These are phyloP conservation scores for Cryptus viduatorius DNA, from an alignment of 2,888 invertebrate species.

Conservation along the genomic window DNA sequence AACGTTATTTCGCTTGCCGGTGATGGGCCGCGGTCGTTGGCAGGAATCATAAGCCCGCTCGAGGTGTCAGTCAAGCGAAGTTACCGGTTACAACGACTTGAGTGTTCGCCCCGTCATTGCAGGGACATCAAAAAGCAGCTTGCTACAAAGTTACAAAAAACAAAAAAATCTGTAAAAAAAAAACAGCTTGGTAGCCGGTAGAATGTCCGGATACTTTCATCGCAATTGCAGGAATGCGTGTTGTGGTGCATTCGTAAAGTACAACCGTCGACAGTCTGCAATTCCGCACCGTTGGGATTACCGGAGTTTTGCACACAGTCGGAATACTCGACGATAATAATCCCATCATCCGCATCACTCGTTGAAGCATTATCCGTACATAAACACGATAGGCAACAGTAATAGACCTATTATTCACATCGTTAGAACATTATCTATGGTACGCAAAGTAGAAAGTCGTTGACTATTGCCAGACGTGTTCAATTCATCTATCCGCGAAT, in stretches of 20 bases:
- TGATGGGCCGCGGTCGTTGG: slow-evolving; percentile 55
- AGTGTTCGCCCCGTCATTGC: slow-evolving; percentile 6
- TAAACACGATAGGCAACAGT: slow-evolving; percentile 2
- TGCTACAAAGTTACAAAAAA: not conserved
- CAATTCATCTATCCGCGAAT: too few species aligned
- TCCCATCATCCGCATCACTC: slow-evolving; percentile 9
- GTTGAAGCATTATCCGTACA: slow-evolving; percentile 7
- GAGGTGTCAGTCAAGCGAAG: slow-evolving; percentile 61
- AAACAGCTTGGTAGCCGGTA: not conserved
- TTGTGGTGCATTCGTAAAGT: slow-evolving; percentile 16
- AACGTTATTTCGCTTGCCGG: slow-evolving; percentile 35
- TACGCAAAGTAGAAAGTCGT: not conserved
- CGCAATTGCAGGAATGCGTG: slow-evolving; percentile 23
- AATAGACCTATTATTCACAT: slow-evolving; percentile 11
- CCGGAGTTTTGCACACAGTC: not conserved
- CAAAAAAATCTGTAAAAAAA: not conserved
- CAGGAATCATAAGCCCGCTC: slow-evolving; percentile 72
- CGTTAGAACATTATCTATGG: not conserved
- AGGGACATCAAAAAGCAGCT: slow-evolving; percentile 9
- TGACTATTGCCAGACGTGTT: too few species aligned
- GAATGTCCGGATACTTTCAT: not conserved
- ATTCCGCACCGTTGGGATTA: slow-evolving; percentile 1
- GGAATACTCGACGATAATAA: slow-evolving; percentile 17
- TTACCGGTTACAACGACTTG: slow-evolving; percentile 4
- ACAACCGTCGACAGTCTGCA: not conserved